Conservation (phyloP, 2,113 vertebrate species). For the Bos javanicus region DNA sequence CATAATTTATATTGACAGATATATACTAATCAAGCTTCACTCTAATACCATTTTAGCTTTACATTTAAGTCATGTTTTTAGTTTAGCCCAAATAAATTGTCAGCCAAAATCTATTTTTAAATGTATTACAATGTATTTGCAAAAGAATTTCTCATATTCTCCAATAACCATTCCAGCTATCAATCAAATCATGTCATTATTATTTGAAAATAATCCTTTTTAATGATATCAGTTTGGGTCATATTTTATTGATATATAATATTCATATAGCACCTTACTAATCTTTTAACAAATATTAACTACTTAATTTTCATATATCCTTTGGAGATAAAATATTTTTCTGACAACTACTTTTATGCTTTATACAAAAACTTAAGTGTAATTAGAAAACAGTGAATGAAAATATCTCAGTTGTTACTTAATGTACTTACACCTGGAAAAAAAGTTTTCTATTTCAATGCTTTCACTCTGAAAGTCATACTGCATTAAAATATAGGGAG, state of each 20-base stretch:
- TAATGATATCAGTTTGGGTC: not conserved
- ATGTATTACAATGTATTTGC: not conserved
- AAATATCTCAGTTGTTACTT: not conserved
- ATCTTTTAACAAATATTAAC: not conserved
- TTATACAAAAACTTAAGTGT: not conserved
- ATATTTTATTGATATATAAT: not conserved
- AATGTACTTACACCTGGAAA: not conserved
- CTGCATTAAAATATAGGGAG: not conserved
- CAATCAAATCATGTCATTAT: constrained; percentile 23
- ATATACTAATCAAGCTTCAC: not conserved
- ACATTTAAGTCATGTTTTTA: constrained; percentile 35
- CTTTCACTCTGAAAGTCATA: not conserved
- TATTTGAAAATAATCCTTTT: constrained; percentile 47
- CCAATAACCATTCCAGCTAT: constrained; percentile 46
- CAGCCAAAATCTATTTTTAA: constrained; percentile 51
- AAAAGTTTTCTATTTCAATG: not conserved
- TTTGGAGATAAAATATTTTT: not conserved
- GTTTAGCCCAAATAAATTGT: constrained; percentile 55
- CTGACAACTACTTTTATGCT: not conserved
- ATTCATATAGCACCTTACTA: not conserved
- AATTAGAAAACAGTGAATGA: not conserved
- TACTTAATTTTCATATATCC: not conserved
- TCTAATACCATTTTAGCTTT: not conserved
- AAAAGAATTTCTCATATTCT: constrained; percentile 66
- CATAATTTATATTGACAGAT: not conserved